These are phyloP conservation scores for Cheumatopsyche charites DNA, from an alignment of 1,140 invertebrate genomes.

Conservation along the genomic window DNA sequence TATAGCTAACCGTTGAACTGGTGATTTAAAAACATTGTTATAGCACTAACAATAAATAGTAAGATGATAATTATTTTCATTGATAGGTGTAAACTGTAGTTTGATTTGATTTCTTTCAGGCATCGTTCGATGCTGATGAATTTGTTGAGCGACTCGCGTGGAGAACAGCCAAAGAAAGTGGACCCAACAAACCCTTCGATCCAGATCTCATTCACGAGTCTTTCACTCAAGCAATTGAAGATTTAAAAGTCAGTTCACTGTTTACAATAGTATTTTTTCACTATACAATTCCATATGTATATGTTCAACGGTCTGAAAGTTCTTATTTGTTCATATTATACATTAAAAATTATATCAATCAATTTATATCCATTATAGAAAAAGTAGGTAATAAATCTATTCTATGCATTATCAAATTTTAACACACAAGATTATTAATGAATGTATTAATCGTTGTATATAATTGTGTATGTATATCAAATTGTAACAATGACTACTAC, in stretches of 20 bases:
- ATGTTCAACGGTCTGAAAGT: background rate
- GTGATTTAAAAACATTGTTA: no score
- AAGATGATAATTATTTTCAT: background rate
- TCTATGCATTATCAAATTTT: no score
- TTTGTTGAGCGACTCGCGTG: slow-evolving; percentile 97
- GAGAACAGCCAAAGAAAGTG: slow-evolving; percentile 84
- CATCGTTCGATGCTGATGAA: slow-evolving; percentile 95
- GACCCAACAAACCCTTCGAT: slow-evolving; percentile 73
- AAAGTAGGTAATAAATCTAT: no score
- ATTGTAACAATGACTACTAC: no score
- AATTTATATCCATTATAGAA: background rate
- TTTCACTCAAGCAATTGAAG: slow-evolving; percentile 90
- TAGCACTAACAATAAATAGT: no score
- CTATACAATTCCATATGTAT: background rate
- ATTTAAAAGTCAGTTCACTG: slow-evolving; percentile 63
- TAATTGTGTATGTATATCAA: no score
- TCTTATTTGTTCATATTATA: background rate
- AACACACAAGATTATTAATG: background rate
- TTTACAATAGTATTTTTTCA: background rate
- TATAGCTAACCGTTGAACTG: background rate
- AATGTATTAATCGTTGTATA: background rate
- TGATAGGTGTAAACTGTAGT: background rate
- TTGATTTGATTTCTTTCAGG: slow-evolving; percentile 62
- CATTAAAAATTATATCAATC: background rate
- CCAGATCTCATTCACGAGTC: slow-evolving; percentile 85